A percentile compares a stretch with the other conserved stretches of the same genome.
Evolutionary conservation across 1,140 invertebrate species (phyloP).

Genomic region (Ganaspis sp.): DNA sequence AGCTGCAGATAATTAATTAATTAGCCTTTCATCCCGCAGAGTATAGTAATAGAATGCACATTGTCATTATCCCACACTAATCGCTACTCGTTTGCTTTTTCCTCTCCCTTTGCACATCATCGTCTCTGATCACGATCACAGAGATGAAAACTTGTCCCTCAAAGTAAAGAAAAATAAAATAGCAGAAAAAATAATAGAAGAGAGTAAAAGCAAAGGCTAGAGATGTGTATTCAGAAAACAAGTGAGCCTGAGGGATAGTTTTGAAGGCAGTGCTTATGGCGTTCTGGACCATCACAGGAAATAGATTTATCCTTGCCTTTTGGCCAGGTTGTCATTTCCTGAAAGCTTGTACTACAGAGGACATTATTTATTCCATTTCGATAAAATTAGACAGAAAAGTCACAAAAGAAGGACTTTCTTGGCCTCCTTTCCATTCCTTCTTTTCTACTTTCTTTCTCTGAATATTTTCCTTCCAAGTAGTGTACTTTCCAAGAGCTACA

Average conservation of each 20-base stretch:
- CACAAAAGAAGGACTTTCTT: conserved; percentile 34
- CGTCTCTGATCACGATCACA: not conserved
- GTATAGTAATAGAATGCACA: not conserved
- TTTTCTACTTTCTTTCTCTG: not conserved
- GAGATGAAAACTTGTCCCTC: conserved; percentile 22
- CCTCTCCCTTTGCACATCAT: conserved; percentile 9
- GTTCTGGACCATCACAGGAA: conserved; percentile 66
- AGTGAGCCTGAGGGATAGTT: conserved; percentile 46
- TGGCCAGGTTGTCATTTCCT: conserved; percentile 42
- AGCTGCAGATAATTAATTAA: not conserved
- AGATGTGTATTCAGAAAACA: conserved; percentile 40
- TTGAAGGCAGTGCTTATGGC: conserved; percentile 63
- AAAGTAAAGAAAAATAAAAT: conserved; percentile 1
- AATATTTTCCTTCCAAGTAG: conserved; percentile 10
- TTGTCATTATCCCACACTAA: not conserved
- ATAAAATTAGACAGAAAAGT: conserved; percentile 50
- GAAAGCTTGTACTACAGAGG: conserved; percentile 35
- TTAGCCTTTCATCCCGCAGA: not conserved
- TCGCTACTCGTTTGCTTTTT: conserved; percentile 15
- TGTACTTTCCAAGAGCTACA: not conserved
- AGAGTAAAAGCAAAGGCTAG: conserved; percentile 41
- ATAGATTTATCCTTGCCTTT: conserved; percentile 69
- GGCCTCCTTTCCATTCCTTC: conserved; percentile 10
- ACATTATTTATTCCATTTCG: conserved; percentile 68
- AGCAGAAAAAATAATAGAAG: conserved; percentile 37